Base-by-base conservation (phyloP, 2,797 vertebrate genomes). In the Hephaestus fuliginosus region DNA sequence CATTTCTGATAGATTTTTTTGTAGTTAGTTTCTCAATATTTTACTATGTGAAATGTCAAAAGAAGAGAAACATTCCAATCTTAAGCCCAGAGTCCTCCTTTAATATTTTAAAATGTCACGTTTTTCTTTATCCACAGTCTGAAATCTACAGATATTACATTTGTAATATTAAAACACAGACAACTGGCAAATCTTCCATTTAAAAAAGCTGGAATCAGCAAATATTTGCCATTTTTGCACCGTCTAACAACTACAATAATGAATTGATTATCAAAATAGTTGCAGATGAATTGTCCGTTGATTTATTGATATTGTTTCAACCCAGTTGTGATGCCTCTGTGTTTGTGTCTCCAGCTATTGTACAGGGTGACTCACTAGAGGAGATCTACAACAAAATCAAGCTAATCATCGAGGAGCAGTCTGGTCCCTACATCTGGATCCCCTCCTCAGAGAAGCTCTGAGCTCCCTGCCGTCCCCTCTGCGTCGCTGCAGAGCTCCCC, bases 381-480 rank as follows among this genome's bases (percentile, higher is more conserved):
- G 98, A 99, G 95, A 98, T 99, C 93, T 99, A 99, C 96, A 98
- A 97, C 96, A 99, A 99, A 97, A 99, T 99, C 94, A 99, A 99
- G 96, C 96, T 98, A 92, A 98, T 99, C 95, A 99, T 99, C 48
- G 98, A 99, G 95, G 98, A 99, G 96, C 98, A 99, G 93, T 99
- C 98, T 0, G 98, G 98, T 87, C 98, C 99, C 91, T 99, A 99
- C 95, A 99, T 99, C 95, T 99, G 98, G 98, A 97, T 99, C 93
- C 97, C 98, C 0, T 99, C 98, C 93, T 95, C 97, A 91, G 98
- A 99, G 95, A 99, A 99, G 93, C 98, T 99, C 96, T 99, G 98
- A 99, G 96, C 92, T 96, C 92, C 92, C 94, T 67, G 90, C 88
- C 76, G 74, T 78, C 84, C 86, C 0, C 83, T 83, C 90, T 93